These are phyloP conservation scores for Calonectris borealis DNA, from an alignment of 2,113 vertebrate species.

Conservation along the genomic window DNA sequence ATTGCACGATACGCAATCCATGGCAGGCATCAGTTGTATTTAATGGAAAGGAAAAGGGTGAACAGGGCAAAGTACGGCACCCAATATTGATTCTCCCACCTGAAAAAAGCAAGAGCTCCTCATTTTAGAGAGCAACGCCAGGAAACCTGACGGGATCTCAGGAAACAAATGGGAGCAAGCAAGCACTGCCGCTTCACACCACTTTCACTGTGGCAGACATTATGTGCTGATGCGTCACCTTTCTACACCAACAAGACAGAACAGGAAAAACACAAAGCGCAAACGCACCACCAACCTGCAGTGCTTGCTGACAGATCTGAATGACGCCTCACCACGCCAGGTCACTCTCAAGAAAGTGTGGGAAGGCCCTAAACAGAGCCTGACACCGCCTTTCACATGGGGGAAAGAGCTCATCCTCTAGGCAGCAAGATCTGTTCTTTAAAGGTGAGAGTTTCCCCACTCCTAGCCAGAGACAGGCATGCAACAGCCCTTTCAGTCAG, in stretches of 20 bases:
- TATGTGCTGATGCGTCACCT: not conserved
- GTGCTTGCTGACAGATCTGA: not conserved
- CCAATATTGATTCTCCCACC: not conserved
- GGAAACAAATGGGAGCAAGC: not conserved
- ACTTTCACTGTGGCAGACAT: not conserved
- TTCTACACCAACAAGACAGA: not conserved
- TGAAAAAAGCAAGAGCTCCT: not conserved
- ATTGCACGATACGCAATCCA: not conserved
- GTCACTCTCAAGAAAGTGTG: fast-evolving
- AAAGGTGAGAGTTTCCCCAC: not conserved
- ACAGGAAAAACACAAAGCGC: not conserved
- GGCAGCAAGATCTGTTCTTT: not conserved
- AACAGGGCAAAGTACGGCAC: not conserved
- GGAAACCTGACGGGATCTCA: not conserved
- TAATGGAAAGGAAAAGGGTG: not conserved
- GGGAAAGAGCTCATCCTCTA: not conserved
- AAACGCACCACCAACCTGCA: not conserved
- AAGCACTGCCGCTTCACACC: not conserved
- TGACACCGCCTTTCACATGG: not conserved
- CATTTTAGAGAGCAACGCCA: not conserved
- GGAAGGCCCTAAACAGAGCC: not conserved
- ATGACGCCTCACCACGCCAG: not conserved
- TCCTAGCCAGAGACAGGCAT: not conserved
- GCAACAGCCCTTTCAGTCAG: not conserved
- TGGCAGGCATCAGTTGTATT: not conserved